Base-by-base conservation (phyloP, 2,888 invertebrate species). In the Yponomeuta cagnagella region DNA sequence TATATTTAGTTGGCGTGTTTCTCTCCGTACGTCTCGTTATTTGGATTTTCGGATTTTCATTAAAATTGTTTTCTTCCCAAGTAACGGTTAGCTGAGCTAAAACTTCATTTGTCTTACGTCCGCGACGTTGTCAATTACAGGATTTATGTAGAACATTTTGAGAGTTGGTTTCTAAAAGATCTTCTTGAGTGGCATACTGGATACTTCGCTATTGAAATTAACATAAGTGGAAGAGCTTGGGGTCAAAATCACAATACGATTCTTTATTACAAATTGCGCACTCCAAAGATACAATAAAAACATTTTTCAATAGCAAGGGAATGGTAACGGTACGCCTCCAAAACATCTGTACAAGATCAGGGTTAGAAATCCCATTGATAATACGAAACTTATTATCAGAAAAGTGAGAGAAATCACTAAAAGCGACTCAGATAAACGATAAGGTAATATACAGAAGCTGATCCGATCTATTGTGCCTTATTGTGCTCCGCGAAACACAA, bases 361-460 rank as follows among this genome's bases (percentile, higher is more conserved):
- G 76, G 77, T 77, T 82, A 84, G 76, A 81, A 80, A 84, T 83
- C 80, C 73, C 77, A 76, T 82, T 77, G 78, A 86, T 87, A 89
- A 90, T 87, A 78, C 79, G 78, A 80, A 84, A 89, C 85, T 83
- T 86, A 89, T 90, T 88, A 87, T 88, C 84, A 75, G 73, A 86
- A 83, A 84, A 88, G 89, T 88, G 89, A 87, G 88, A 89, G 86
- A 90, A 88, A 90, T 88, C 87, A 83, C 75, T 23, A 12, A 58
- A 64, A 65, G 70, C 77, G 83, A 81, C 77, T 78, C 78, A 80
- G 86, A 88, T 88, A 85, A 85, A 84, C 83, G 90, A 90, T 90
- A 89, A 90, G 89, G 89, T 85, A 89, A 89, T 90, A 90, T 23
- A 87, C 91, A 89, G 91, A 83, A 91, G 91, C 89, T 80, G 89